Evolutionary conservation across 2,113 vertebrate species (phyloP).

Genomic region (Cichladusa arquata): DNA sequence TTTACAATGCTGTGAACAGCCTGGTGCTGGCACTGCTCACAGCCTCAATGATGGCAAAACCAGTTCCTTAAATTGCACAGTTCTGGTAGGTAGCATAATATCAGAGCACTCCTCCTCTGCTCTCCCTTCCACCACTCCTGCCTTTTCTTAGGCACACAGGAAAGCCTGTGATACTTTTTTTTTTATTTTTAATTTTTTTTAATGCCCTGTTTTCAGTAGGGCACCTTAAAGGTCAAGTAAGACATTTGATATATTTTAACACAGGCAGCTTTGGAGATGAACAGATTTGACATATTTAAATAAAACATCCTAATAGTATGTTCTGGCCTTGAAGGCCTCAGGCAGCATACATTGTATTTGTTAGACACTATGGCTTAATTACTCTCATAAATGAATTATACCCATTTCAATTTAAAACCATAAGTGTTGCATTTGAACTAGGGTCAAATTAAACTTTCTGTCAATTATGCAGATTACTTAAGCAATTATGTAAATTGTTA

Average conservation of each 20-base stretch:
- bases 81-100: neutral
- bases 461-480: slow-evolving; percentile 81
- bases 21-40: neutral
- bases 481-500: slow-evolving; percentile 83
- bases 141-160: neutral
- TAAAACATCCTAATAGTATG: slow-evolving; percentile 80
- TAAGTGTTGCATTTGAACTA: slow-evolving; percentile 83
- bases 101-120: neutral
- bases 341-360: slow-evolving; percentile 82
- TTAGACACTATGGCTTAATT: slow-evolving; percentile 85
- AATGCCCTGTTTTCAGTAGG: slow-evolving; percentile 52
- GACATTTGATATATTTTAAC: slow-evolving; percentile 74
- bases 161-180: neutral
- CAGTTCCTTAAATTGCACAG: neutral
- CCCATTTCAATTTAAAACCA: slow-evolving; percentile 83
- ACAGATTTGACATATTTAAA: slow-evolving; percentile 81
- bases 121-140: neutral
- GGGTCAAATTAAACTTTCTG: slow-evolving; percentile 83
- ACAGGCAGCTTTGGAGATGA: slow-evolving; percentile 68
- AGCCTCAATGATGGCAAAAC: neutral
- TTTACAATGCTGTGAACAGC: neutral
- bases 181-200: neutral
- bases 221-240: slow-evolving; percentile 73
- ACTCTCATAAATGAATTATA: slow-evolving; percentile 90
- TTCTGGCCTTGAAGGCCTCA: slow-evolving; percentile 78